Base-by-base conservation (phyloP, 2,113 vertebrate genomes). In the Lagopus muta region DNA sequence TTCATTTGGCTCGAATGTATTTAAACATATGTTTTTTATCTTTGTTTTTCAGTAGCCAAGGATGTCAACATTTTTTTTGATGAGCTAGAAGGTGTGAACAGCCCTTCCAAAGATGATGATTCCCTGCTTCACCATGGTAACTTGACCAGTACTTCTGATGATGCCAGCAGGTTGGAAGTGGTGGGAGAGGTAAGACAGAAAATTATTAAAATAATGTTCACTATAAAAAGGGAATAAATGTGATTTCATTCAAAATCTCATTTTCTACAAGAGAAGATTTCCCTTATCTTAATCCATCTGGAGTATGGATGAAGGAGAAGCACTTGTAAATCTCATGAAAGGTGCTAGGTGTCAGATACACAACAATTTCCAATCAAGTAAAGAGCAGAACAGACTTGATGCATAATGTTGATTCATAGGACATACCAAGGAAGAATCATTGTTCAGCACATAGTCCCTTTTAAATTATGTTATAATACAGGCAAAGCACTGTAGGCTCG, bases 61-160 rank as follows among this genome's bases (percentile, higher is more conserved):
- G 98, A 98, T 89, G 98, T 98, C 86, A 98, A 99, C 73, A 98
- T 99, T 97, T 98, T 98, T 95, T 98, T 99, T 90, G 98, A 99
- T 93, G 97, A 98, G 92, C 97, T 98, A 81, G 98, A 98, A 93
- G 97, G 97, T 43, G 95, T 97, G 95, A 98, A 98, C 96, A 99
- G 97, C 88, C 98, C 98, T 55, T 99, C 98, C 96, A 98, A 98
- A 98, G 98, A 99, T 21, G 98, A 99, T 5, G 98, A 99, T 94
- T 98, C 98, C 62, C 93, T 99, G 71, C 98, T 98, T 91, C 98
- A 99, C 93, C 97, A 98, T 38, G 98, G 97, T 89, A 98, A 98
- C 75, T 95, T 98, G 95, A 99, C 98, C 93, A 98, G 98, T 96
- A 98, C 98, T 95, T 98, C 98, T 13, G 98, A 99, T 20, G 98